Base-by-base conservation (phyloP, 1,140 invertebrate genomes). In the Drosophila ficusphila region DNA sequence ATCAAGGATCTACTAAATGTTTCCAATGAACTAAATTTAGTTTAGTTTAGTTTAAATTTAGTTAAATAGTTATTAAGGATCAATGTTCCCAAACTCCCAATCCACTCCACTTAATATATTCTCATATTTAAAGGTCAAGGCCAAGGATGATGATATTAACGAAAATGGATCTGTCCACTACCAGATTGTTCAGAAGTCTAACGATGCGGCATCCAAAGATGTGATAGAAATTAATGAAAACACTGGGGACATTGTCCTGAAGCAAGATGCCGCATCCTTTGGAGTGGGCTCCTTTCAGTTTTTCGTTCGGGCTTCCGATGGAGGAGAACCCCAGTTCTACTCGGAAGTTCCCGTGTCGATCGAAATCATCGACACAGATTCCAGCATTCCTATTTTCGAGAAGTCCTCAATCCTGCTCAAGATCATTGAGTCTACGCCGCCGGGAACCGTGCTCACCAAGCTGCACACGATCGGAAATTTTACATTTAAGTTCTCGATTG, bases 281-380 rank as follows among this genome's bases (percentile, higher is more conserved):
- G 77, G 67, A 8, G 44, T 72, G 6, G 44, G 41, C 0, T 39
- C 60, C 3, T 78, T 96, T 90, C 97, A 98, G 92, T 95, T 98
- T 79, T 98, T 98, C 92, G 95, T 98, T 21, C 94, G 96, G 49
- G 97, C 96, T 4, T 94, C 94, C 52, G 97, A 99, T 92, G 93
- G 93, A 74, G 96, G 97, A 16, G 92, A 92, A 21, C 94, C 94
- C 5, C 92, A 94, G 9, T 89, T 93, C 19, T 94, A 97, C 91
- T 93, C 94, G 27, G 95, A 97, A 76, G 95, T 97, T 1, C 95
- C 97, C 11, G 94, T 98, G 14, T 95, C 95, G 65, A 94, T 98
- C 52, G 93, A 95, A 75, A 93, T 98, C 49, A 95, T 97, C 92
- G 93, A 93, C 33, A 89, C 94, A 0, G 93, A 94, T 49, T 95